Conservation (phyloP, 2,113 vertebrate genomes). For the Potamarius usumacintae region DNA sequence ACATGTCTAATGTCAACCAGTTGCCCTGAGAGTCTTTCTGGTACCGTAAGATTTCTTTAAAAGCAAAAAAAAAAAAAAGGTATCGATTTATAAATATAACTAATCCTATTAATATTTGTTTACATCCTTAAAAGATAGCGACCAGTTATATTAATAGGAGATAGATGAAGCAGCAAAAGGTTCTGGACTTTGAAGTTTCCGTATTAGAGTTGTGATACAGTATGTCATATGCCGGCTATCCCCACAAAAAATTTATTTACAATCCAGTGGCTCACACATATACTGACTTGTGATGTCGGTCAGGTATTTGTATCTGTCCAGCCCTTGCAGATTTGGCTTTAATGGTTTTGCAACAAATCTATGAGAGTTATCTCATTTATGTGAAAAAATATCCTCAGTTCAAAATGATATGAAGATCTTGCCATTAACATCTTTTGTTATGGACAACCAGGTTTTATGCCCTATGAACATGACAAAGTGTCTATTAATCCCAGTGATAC, state of each 20-base stretch:
- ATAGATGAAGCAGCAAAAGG: background rate
- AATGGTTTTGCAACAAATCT: background rate
- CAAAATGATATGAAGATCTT: background rate
- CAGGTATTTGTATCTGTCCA: background rate
- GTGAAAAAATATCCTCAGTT: background rate
- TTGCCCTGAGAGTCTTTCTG: background rate
- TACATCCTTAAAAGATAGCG: no score
- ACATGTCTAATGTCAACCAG: background rate
- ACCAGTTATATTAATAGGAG: background rate
- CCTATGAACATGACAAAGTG: background rate
- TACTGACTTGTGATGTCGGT: no score
- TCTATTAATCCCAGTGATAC: background rate
- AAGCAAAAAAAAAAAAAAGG: no score
- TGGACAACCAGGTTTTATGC: background rate
- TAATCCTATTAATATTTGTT: background rate
- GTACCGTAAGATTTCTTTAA: no score
- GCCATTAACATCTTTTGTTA: background rate
- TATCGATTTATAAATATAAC: background rate
- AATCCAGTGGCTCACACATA: no score
- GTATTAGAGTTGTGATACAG: no score
- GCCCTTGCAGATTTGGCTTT: background rate
- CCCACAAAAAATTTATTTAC: no score
- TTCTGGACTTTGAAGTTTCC: background rate
- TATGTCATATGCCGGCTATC: no score
- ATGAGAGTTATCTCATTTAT: background rate